phyloP scores from a whole-genome alignment of 1,140 invertebrate species.

The Pseudomyrmex flavicornis region DNA sequence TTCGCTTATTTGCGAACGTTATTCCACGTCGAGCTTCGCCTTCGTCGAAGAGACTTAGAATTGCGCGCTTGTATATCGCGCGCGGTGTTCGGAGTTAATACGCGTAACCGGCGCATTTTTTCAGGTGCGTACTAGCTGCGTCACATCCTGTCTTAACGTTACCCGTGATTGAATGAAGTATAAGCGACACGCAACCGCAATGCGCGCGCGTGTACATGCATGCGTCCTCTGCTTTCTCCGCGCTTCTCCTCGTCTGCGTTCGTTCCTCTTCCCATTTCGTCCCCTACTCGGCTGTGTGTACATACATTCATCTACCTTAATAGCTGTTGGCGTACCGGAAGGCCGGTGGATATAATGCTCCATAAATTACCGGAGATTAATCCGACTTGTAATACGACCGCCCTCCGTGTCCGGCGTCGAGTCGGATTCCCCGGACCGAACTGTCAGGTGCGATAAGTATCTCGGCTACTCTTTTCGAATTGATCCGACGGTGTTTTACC shows the following conservation, averaged over 20 bases:
- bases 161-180: conserved; percentile 57
- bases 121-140: conserved; percentile 18
- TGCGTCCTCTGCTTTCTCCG: not conserved
- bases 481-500: conserved; percentile 21
- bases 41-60: not conserved
- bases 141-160: conserved; percentile 24
- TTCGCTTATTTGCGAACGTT: not conserved
- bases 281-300: conserved; percentile 20
- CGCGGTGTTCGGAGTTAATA: not conserved
- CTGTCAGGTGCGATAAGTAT: conserved; percentile 43
- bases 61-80: not conserved
- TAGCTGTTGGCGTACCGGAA: conserved; percentile 60
- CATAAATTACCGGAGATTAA: conserved; percentile 68
- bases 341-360: conserved; percentile 60
- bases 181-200: conserved; percentile 47
- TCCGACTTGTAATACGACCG: conserved; percentile 43
- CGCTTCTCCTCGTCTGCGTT: not conserved
- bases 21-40: not conserved
- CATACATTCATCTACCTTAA: conserved; percentile 54
- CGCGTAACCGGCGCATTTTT: conserved; percentile 26
- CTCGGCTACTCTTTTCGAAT: not conserved
- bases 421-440: conserved; percentile 33
- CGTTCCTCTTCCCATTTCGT: conserved; percentile 1
- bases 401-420: conserved; percentile 8
- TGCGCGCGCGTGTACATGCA: not conserved